phyloP scores from a whole-genome alignment of 1,140 invertebrate species.

The Hetaerina americana region DNA sequence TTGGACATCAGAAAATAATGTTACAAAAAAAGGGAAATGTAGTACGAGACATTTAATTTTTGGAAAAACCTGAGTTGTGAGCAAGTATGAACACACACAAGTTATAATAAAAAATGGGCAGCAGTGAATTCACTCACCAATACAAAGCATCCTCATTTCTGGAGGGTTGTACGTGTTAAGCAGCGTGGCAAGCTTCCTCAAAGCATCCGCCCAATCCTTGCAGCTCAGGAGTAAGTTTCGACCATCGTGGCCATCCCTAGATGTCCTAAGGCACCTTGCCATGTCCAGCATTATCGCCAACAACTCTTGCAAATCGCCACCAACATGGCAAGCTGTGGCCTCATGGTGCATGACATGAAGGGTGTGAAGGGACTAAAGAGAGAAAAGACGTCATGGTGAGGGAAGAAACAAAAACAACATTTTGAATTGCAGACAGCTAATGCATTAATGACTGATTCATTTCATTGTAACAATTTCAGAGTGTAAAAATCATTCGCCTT shows the following conservation, averaged over 20 bases:
- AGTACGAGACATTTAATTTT: too few relatives aligned
- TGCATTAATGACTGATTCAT: too few relatives aligned
- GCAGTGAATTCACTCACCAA: conserved; percentile 38
- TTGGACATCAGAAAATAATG: too few relatives aligned
- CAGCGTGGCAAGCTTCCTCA: conserved; percentile 70
- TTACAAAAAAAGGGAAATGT: too few relatives aligned
- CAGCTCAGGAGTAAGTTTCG: conserved; percentile 44
- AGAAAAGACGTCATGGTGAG: too few relatives aligned
- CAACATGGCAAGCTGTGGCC: conserved; percentile 76
- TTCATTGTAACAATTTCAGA: too few relatives aligned
- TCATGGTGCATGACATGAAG: conserved; percentile 89
- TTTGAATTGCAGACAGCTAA: too few relatives aligned
- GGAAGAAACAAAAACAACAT: conserved; percentile 21
- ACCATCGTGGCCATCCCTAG: conserved; percentile 48
- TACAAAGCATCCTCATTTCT: conserved; percentile 62
- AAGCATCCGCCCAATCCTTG: conserved; percentile 75
- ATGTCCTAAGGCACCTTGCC: conserved; percentile 50
- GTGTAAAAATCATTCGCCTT: too few relatives aligned
- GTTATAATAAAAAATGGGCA: conserved; percentile 5
- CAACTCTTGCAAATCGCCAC: conserved; percentile 68
- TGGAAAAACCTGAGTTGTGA: too few relatives aligned
- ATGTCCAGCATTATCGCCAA: conserved; percentile 62
- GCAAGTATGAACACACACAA: too few relatives aligned
- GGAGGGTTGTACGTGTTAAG: conserved; percentile 83
- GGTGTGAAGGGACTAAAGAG: conserved; percentile 78